Conservation (phyloP, 2,888 invertebrate genomes). For the Hirtodrosophila trivittata region DNA sequence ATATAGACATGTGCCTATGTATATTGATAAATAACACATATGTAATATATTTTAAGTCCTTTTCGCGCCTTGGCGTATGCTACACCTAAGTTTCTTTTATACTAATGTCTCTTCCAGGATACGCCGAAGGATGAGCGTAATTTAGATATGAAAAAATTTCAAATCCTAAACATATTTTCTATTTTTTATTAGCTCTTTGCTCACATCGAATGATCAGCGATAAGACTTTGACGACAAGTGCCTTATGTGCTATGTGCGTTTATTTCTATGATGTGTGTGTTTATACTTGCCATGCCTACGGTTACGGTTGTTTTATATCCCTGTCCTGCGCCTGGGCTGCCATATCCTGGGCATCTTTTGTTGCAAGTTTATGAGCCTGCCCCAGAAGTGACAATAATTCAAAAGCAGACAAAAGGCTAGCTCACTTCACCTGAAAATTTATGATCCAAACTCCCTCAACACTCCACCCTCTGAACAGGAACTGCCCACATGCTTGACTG, state of each 20-base stretch:
- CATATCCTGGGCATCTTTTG: constrained; percentile 45
- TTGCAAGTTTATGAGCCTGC: constrained; percentile 51
- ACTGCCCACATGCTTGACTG: constrained; percentile 19
- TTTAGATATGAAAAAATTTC: constrained; percentile 64
- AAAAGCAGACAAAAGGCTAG: constrained; percentile 66
- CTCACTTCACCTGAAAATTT: constrained; percentile 70
- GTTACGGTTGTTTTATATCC: constrained; percentile 18
- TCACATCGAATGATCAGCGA: constrained; percentile 36
- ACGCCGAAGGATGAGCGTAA: constrained; percentile 58
- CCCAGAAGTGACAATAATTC: constrained; percentile 72
- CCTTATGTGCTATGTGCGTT: constrained; percentile 7
- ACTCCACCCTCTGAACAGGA: constrained; percentile 17
- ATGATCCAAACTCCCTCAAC: constrained; percentile 38
- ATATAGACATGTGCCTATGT: not conserved
- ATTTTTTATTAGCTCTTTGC: constrained; percentile 52
- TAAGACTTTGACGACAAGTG: constrained; percentile 34
- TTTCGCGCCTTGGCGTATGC: constrained; percentile 42
- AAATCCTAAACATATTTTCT: constrained; percentile 66
- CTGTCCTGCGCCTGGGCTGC: constrained; percentile 10
- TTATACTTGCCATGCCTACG: constrained; percentile 3
- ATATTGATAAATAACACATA: too few species aligned
- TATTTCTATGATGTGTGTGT: constrained; percentile 3
- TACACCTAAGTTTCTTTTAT: constrained; percentile 28
- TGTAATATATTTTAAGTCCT: not conserved
- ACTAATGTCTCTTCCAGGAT: constrained; percentile 21